A percentile compares a stretch with the other conserved stretches of the same genome.
Evolutionary conservation across 2,888 invertebrate genomes (phyloP).

Genomic region (Cetonia aurata): DNA sequence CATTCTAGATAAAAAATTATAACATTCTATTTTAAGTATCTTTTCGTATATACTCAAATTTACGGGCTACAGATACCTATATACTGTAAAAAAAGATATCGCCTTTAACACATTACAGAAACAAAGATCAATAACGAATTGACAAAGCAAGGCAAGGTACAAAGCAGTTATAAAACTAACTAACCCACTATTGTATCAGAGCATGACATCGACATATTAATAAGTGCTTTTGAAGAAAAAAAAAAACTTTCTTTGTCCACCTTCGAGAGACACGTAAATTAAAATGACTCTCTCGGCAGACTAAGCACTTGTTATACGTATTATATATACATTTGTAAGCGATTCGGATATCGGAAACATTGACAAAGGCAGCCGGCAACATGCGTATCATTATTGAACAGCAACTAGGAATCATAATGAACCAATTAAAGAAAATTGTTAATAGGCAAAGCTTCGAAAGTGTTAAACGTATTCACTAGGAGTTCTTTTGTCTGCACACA

Average conservation of each 20-base stretch:
- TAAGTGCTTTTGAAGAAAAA: neutral
- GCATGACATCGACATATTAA: constrained; percentile 36
- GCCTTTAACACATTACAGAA: neutral
- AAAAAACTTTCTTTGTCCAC: constrained; percentile 28
- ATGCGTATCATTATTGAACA: neutral
- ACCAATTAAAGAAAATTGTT: constrained; percentile 34
- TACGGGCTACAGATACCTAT: too few relatives aligned
- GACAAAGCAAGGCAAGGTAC: neutral
- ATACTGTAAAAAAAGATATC: too few relatives aligned
- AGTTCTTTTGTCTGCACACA: constrained; percentile 8
- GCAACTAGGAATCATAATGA: constrained; percentile 31
- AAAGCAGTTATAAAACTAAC: constrained; percentile 3
- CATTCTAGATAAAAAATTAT: too few relatives aligned
- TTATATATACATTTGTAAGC: constrained; percentile 4
- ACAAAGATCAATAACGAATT: neutral
- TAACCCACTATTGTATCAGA: constrained; percentile 26
- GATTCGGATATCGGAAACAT: constrained; percentile 6
- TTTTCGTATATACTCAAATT: too few relatives aligned
- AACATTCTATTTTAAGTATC: too few relatives aligned
- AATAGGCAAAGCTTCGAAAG: constrained; percentile 30
- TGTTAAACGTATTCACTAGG: constrained; percentile 11
- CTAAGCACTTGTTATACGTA: neutral
- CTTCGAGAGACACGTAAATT: neutral
- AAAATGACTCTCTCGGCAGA: constrained; percentile 16
- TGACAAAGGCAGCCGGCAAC: neutral